These are phyloP conservation scores for Dolichotis patagonum DNA, from an alignment of 2,113 vertebrate species.

Conservation along the genomic window DNA sequence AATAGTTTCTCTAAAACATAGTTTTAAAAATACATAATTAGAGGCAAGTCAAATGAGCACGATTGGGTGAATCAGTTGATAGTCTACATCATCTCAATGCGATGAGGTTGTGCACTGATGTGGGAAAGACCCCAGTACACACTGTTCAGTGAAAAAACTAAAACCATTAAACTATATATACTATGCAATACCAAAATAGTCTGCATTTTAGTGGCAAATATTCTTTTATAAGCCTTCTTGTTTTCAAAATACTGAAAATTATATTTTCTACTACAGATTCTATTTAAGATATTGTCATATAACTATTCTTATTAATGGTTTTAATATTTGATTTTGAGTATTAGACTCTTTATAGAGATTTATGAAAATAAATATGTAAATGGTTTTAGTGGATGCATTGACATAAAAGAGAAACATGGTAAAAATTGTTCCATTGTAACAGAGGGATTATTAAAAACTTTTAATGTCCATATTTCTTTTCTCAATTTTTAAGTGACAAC, in stretches of 20 bases:
- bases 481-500: background rate
- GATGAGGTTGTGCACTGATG: background rate
- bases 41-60: background rate
- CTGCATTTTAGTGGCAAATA: background rate
- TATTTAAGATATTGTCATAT: background rate
- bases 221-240: background rate
- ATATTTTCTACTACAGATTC: background rate
- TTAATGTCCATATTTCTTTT: background rate
- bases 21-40: background rate
- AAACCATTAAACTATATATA: background rate
- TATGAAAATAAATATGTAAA: conserved; percentile 20
- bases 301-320: background rate
- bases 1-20: background rate
- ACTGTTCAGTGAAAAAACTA: background rate
- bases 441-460: background rate
- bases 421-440: background rate
- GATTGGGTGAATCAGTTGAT: background rate
- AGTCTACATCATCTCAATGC: background rate
- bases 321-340: background rate
- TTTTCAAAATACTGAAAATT: conserved; percentile 6
- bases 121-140: background rate
- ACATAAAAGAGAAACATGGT: background rate
- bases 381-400: background rate
- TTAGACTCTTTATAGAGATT: background rate
- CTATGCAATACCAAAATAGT: background rate